A percentile compares a stretch with the other conserved stretches of the same genome.
These are phyloP conservation scores for Tetranychus urticae DNA, from an alignment of 1,140 invertebrate species.

Conservation along the genomic window DNA sequence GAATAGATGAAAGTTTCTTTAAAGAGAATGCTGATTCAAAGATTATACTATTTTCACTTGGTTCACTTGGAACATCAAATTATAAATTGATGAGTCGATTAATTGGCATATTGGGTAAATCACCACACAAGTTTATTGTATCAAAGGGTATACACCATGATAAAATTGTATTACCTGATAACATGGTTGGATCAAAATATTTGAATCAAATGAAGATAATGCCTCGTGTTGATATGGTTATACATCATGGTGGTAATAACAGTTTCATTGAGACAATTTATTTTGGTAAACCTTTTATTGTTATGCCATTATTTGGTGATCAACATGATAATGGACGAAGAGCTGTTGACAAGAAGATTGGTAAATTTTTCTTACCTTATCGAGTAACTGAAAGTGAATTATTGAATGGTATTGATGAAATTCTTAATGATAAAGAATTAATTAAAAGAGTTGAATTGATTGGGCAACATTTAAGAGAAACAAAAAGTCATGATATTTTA, in stretches of 20 bases:
- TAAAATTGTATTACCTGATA: slow-evolving; percentile 1
- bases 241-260: slow-evolving; percentile 16
- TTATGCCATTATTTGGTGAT: slow-evolving; percentile 6
- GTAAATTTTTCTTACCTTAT: slow-evolving; percentile 3
- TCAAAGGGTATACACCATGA: neutral
- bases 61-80: neutral
- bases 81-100: neutral
- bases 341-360: slow-evolving; percentile 1
- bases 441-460: neutral
- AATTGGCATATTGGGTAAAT: neutral
- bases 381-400: slow-evolving; percentile 4
- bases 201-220: slow-evolving; percentile 2
- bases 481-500: neutral
- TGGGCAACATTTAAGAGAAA: neutral
- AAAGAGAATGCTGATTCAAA: neutral
- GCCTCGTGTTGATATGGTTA: slow-evolving; percentile 11
- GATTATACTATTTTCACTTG: neutral
- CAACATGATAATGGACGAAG: slow-evolving; percentile 10
- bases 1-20: neutral
- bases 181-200: slow-evolving; percentile 1
- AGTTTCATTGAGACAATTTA: slow-evolving; percentile 1
- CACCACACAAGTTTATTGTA: slow-evolving; percentile 1
- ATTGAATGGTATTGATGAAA: slow-evolving; percentile 1
- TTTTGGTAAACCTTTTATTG: slow-evolving; percentile 1
- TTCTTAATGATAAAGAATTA: slow-evolving; percentile 4